Evolutionary conservation across 2,888 invertebrate genomes (phyloP).

Genomic region (Morpho helenor): DNA sequence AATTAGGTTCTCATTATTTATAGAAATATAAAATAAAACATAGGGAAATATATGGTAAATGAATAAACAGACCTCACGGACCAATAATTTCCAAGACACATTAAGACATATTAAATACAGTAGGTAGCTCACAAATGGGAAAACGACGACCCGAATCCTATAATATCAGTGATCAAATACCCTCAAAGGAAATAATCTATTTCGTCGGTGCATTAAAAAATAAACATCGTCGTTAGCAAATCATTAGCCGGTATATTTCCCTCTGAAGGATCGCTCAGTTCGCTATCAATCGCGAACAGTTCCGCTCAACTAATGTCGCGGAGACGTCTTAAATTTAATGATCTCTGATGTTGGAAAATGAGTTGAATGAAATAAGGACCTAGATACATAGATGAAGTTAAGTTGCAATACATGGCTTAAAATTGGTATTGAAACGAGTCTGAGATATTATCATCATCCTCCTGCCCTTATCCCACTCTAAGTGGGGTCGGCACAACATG

Average conservation of each 20-base stretch:
- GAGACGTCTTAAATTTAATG: slow-evolving; percentile 15
- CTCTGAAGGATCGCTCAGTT: slow-evolving; percentile 51
- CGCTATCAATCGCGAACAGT: slow-evolving; percentile 55
- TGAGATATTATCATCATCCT: too few species aligned
- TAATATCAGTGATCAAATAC: slow-evolving; percentile 45
- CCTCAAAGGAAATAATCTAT: slow-evolving; percentile 76
- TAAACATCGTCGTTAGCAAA: slow-evolving; percentile 78
- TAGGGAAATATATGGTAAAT: too few species aligned
- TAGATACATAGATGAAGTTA: too few species aligned
- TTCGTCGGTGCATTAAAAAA: slow-evolving; percentile 68
- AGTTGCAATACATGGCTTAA: too few species aligned
- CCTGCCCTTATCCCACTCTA: too few species aligned
- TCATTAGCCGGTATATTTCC: slow-evolving; percentile 71
- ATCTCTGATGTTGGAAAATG: slow-evolving; percentile 1
- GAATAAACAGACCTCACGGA: background rate
- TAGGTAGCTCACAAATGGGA: slow-evolving; percentile 15
- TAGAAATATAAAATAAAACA: too few species aligned
- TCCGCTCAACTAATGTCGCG: slow-evolving; percentile 22
- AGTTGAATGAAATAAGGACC: background rate
- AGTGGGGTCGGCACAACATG: too few species aligned
- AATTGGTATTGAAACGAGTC: background rate
- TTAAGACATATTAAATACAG: background rate
- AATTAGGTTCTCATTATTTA: too few species aligned
- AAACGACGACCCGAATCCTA: slow-evolving; percentile 32
- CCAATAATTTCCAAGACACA: slow-evolving; percentile 7